Conservation (phyloP, 1,140 invertebrate genomes). For the Ruditapes philippinarum region DNA sequence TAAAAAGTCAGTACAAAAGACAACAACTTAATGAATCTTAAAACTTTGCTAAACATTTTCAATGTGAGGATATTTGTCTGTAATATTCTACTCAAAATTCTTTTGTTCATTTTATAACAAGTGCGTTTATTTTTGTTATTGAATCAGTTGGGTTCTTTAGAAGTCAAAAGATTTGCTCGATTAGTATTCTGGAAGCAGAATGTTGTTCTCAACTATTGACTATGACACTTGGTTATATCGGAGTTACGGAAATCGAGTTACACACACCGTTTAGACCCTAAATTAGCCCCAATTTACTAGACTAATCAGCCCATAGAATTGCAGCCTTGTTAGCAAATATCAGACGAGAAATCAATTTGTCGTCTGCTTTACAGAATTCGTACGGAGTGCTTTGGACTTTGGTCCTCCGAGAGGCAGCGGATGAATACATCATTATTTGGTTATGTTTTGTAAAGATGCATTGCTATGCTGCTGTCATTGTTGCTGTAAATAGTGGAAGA, state of each 20-base stretch:
- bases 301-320: constrained; percentile 65
- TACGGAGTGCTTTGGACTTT: background rate
- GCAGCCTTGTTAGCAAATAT: constrained; percentile 51
- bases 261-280: constrained; percentile 68
- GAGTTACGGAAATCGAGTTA: constrained; percentile 64
- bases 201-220: background rate
- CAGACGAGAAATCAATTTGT: constrained; percentile 60
- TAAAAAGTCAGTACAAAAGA: no score
- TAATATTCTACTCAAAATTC: background rate
- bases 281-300: constrained; percentile 78
- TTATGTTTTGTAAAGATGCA: background rate
- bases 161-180: constrained; percentile 34
- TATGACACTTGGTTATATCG: constrained; percentile 50
- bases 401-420: constrained; percentile 18
- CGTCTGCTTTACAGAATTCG: constrained; percentile 43
- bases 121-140: constrained; percentile 44
- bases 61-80: no score
- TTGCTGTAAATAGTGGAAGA: no score
- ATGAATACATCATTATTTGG: constrained; percentile 59
- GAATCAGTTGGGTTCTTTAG: constrained; percentile 15
- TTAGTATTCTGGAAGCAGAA: constrained; percentile 22
- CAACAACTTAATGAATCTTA: no score
- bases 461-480: no score
- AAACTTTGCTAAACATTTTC: no score
- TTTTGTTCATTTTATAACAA: background rate